These are phyloP conservation scores for Drosophila lacertosa DNA, from an alignment of 1,140 invertebrate species.

Conservation along the genomic window DNA sequence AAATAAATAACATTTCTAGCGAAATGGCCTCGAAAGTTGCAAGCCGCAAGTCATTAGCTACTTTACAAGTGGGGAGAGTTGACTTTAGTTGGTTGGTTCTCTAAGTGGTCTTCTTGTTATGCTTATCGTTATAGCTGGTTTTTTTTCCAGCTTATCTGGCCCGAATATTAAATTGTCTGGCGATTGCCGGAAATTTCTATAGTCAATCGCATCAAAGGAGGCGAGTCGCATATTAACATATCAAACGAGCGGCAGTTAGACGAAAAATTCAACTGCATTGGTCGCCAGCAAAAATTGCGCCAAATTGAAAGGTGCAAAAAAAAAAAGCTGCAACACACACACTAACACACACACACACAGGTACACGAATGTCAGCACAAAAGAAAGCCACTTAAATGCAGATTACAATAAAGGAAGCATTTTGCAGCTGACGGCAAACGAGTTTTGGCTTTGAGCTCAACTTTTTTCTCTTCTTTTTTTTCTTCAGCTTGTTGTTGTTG, in stretches of 20 bases:
- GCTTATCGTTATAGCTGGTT: slow-evolving; percentile 6
- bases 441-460: slow-evolving; percentile 46
- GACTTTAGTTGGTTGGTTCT: neutral
- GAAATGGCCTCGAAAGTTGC: slow-evolving; percentile 5
- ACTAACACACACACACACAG: slow-evolving; percentile 11
- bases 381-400: slow-evolving; percentile 81
- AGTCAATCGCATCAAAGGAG: slow-evolving; percentile 73
- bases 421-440: slow-evolving; percentile 62
- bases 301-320: slow-evolving; percentile 74
- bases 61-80: neutral
- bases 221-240: slow-evolving; percentile 80
- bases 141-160: slow-evolving; percentile 43
- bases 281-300: slow-evolving; percentile 64
- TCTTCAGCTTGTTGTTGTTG: slow-evolving; percentile 26
- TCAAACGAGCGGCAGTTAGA: slow-evolving; percentile 80
- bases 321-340: slow-evolving; percentile 22
- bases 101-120: neutral
- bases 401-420: slow-evolving; percentile 77
- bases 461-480: slow-evolving; percentile 14
- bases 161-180: slow-evolving; percentile 77
- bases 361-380: slow-evolving; percentile 51
- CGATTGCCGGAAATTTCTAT: slow-evolving; percentile 55
- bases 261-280: slow-evolving; percentile 76
- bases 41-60: slow-evolving; percentile 7
- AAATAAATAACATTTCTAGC: slow-evolving; percentile 24